Evolutionary conservation across 2,888 invertebrate species (phyloP), one percentile per base, ranked within the genome.

Genomic region (Drosophila mayaguana): DNA sequence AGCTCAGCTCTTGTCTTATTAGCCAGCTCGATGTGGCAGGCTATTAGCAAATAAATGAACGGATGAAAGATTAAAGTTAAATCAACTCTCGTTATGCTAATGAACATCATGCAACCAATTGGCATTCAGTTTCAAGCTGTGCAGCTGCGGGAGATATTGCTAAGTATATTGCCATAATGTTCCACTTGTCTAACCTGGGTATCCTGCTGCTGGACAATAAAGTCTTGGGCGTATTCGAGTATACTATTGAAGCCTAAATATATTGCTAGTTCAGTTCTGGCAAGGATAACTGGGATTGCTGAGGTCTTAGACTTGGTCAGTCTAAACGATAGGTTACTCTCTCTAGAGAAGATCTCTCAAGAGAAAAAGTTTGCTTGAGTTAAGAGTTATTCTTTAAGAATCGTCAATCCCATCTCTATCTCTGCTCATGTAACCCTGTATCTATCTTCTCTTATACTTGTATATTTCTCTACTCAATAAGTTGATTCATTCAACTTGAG

Each of bases 41-140:
- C 53, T 53, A 42, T 54, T 70, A 34, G 43, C 25, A 54, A 54
- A 69, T 48, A 66, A 48, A 40, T 36, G 46, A 25, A 55, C 55
- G 38, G 36, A 34, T 45, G 54, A 28, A 55, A 43, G 71, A 55
- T 70, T 50, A 32, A 43, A 28, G 18, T 34, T 38, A 20, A 51
- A 18, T 38, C 38, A 60, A 50, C 55, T 43, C 38, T 55, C 22
- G 32, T 60, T 69, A 69, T 70, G 70, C 20, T 60, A 69, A 69
- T 69, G 60, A 53, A 42, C 32, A 65, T 25, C 50, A 40, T 54
- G 54, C 40, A 18, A 14, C 38, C 38, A 22, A 32, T 36, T 48
- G 46, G 46, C 59, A 59, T 59, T 68, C 22, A 32, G 16, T 8
- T 34, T 25, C 12, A n/a, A 53, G 53, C 53, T 53, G 38, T n/a